Evolutionary conservation across 2,113 vertebrate genomes (phyloP).

Genomic region (Heterochromis multidens): DNA sequence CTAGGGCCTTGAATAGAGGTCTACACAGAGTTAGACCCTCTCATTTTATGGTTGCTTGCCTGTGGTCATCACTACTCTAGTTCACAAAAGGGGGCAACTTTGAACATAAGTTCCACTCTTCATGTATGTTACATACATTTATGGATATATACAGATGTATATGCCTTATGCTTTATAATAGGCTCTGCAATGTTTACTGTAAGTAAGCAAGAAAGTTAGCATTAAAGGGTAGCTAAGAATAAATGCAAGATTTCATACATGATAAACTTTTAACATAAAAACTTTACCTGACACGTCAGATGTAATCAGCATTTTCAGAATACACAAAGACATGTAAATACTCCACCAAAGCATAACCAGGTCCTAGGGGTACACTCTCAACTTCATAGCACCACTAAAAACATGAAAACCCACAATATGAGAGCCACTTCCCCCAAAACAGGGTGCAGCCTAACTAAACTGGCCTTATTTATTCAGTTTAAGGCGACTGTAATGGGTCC

Average conservation of each 20-base stretch:
- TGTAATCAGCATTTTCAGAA: neutral
- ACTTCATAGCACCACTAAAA: slow-evolving; percentile 15
- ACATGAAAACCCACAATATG: slow-evolving; percentile 1
- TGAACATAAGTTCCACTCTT: neutral
- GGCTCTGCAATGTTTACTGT: neutral
- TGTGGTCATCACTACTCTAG: slow-evolving; percentile 35
- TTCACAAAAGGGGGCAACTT: slow-evolving; percentile 16
- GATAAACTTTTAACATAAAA: neutral
- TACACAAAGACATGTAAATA: neutral
- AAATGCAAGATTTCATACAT: neutral
- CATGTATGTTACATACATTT: neutral
- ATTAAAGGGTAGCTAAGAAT: neutral
- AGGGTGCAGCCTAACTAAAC: slow-evolving; percentile 34
- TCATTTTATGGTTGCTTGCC: slow-evolving; percentile 43
- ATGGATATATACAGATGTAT: neutral
- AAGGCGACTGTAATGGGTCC: slow-evolving; percentile 62
- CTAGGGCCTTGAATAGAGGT: slow-evolving; percentile 62
- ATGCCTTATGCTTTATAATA: neutral
- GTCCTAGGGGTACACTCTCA: neutral
- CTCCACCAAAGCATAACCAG: neutral
- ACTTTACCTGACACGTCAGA: neutral
- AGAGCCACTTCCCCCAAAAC: slow-evolving; percentile 4
- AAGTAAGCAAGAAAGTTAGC: neutral
- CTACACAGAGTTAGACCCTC: slow-evolving; percentile 56
- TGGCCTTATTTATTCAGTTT: slow-evolving; percentile 64